Percentiles rank a stretch among this genome's conserved stretches.
Evolutionary conservation across 2,113 vertebrate genomes (phyloP).

Genomic region (Anser brachyrhynchus): DNA sequence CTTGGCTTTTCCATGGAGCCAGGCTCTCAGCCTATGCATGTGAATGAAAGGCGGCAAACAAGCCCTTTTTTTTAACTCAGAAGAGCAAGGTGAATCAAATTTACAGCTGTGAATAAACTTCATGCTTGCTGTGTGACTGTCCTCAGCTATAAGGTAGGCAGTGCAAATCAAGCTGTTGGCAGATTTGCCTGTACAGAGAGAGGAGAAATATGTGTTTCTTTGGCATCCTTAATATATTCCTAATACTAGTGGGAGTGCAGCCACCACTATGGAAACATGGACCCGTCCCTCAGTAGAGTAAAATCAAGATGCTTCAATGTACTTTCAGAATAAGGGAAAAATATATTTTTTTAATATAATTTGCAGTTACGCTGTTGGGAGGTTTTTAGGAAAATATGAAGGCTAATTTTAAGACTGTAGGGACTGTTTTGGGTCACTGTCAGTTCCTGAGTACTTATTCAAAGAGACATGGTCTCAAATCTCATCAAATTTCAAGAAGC

Average conservation of each 20-base stretch:
- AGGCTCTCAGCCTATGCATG: not conserved
- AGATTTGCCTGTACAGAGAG: not conserved
- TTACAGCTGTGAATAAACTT: not conserved
- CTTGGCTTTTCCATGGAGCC: not conserved
- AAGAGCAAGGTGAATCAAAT: not conserved
- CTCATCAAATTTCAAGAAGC: not conserved
- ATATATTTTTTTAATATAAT: not conserved
- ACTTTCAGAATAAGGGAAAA: not conserved
- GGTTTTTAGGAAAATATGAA: not conserved
- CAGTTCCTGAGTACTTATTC: not conserved
- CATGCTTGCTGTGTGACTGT: not conserved
- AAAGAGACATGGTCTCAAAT: not conserved
- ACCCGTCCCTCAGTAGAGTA: not conserved
- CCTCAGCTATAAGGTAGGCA: not conserved
- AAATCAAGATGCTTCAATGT: not conserved
- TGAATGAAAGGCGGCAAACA: not conserved
- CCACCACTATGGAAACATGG: not conserved
- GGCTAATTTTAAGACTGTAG: not conserved
- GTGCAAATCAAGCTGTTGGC: not conserved
- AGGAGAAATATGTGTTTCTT: not conserved
- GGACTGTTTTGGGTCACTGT: not conserved
- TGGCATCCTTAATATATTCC: not conserved
- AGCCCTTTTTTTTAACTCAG: not conserved
- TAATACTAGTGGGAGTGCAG: not conserved
- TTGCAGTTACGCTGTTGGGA: not conserved